Evolutionary conservation across 2,113 vertebrate genomes (phyloP).

Genomic region (Thymallus thymallus): DNA sequence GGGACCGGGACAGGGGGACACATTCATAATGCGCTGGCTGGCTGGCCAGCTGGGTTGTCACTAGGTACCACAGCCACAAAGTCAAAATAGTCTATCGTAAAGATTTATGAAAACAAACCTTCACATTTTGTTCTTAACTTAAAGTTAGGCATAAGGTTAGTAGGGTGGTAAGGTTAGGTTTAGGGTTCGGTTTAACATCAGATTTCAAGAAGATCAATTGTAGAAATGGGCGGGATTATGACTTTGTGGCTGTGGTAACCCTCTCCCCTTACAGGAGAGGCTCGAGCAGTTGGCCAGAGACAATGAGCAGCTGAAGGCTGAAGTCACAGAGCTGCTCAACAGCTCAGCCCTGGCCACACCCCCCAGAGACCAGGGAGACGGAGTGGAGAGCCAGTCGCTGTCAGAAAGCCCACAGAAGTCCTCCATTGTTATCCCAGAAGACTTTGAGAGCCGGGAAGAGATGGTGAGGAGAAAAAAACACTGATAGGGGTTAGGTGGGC

Average conservation of each 20-base stretch:
- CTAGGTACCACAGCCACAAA: background rate
- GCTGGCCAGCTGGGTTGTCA: too few species aligned
- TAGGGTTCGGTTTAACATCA: too few species aligned
- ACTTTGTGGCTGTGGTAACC: background rate
- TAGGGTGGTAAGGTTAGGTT: too few species aligned
- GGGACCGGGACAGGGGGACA: background rate
- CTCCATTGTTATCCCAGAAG: slow-evolving; percentile 81
- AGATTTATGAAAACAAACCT: too few species aligned
- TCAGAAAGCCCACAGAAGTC: slow-evolving; percentile 66
- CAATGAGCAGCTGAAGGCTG: slow-evolving; percentile 85
- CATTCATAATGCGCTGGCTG: background rate
- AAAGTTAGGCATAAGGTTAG: too few species aligned
- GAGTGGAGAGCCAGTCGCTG: slow-evolving; percentile 69
- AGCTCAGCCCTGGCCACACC: slow-evolving; percentile 66
- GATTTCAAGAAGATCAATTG: too few species aligned
- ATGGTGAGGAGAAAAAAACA: slow-evolving; percentile 83
- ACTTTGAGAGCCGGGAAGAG: slow-evolving; percentile 87
- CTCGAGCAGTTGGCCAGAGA: slow-evolving; percentile 80
- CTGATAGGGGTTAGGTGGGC: too few species aligned
- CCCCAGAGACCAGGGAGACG: slow-evolving; percentile 74
- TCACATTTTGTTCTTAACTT: too few species aligned
- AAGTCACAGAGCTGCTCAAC: slow-evolving; percentile 79
- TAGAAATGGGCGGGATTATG: too few species aligned
- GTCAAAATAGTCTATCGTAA: too few species aligned
- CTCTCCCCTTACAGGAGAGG: slow-evolving; percentile 73